These are phyloP conservation scores for Acomys russatus DNA, from an alignment of 2,797 vertebrate species.

Conservation along the genomic window DNA sequence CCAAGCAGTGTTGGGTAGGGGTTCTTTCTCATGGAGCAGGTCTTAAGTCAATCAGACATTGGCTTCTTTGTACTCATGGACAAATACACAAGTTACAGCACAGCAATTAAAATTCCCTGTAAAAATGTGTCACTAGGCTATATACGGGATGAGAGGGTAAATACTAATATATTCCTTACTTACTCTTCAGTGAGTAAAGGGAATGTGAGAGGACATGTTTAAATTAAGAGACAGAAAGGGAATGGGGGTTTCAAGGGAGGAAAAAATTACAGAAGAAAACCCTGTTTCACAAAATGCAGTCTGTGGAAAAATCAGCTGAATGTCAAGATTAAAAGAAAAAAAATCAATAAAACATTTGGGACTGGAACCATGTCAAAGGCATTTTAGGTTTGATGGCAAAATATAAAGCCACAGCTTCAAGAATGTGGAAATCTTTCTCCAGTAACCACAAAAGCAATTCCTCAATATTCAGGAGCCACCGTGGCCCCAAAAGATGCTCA, in stretches of 20 bases:
- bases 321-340: constrained; percentile 75
- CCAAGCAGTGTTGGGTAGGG: not conserved
- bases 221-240: constrained; percentile 61
- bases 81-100: constrained; percentile 41
- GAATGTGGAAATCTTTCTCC: constrained; percentile 77
- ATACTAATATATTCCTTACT: constrained; percentile 42
- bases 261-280: constrained; percentile 68
- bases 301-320: constrained; percentile 80
- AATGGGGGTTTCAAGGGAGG: constrained; percentile 59
- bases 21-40: not conserved
- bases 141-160: constrained; percentile 35
- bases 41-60: not conserved
- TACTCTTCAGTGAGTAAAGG: constrained; percentile 16
- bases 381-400: constrained; percentile 69
- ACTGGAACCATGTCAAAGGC: constrained; percentile 68
- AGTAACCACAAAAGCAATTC: constrained; percentile 66
- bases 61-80: constrained; percentile 7
- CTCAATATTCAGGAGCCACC: constrained; percentile 73
- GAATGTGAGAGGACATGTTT: constrained; percentile 56
- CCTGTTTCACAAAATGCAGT: constrained; percentile 74
- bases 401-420: constrained; percentile 71
- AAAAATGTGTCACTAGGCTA: constrained; percentile 32
- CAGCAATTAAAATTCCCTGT: constrained; percentile 55
- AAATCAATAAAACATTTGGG: constrained; percentile 75
- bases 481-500: constrained; percentile 38